Evolutionary conservation across 2,888 invertebrate genomes (phyloP), one percentile per base, ranked within the genome.

Genomic region (Callosobruchus maculatus): DNA sequence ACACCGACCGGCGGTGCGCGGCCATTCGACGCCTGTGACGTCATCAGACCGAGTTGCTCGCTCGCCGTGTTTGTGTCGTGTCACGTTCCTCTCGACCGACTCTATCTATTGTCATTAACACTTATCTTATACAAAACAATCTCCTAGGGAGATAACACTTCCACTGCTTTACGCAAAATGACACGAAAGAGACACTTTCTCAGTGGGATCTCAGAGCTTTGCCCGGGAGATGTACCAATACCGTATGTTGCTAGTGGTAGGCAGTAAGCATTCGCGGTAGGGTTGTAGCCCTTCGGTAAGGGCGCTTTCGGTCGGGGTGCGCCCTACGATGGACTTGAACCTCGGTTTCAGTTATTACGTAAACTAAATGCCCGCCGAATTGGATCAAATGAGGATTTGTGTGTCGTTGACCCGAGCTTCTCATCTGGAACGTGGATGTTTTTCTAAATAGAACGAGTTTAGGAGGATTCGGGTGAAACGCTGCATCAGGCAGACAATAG

Each of bases 21-120:
- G 13, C 49, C 49, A 49, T 30, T 30, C 49, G 5, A 49, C 49
- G 49, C 49, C 13, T 18, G 5, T 49, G 49, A 70, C 72, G 20
- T 22, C 68, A 70, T 66, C 67, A 72, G 72, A 73, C 70, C 70
- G 74, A 72, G 70, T 73, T 70, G 30, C 71, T 22, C 72, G 20
- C 22, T 73, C 67, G 67, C 68, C 30, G 71, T 67, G 67, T 72
- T 71, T 20, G 67, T 67, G 73, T 74, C 71, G 71, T 71, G 71
- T 73, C 71, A 73, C 68, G 2, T n/a, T 21, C 22, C 68, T 71
- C 68, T 71, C 71, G 21, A 22, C 71, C 68, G 71, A 70, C 70
- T 73, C 13, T 49, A 49, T 73, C 13, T 49, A 49, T 49, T 49
- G 49, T 49, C 49, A 49, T 49, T 49, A 26, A 49, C 49, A 49